A percentile compares a stretch with the other conserved stretches of the same genome.
These are phyloP conservation scores for Potamarius usumacintae DNA, from an alignment of 2,113 vertebrate genomes.

Conservation along the genomic window DNA sequence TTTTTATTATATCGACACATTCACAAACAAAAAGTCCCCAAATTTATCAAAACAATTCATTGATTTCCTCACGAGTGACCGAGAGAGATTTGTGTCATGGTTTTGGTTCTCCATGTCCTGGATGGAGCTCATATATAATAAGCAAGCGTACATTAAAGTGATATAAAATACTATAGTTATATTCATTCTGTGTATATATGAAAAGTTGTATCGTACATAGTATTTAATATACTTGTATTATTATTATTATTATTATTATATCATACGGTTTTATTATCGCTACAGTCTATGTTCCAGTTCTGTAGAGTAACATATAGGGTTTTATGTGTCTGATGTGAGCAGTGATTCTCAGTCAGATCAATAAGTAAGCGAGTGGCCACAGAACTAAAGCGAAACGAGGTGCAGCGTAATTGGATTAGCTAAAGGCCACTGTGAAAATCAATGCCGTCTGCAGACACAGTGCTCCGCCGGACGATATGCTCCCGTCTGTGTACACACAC, in stretches of 20 bases:
- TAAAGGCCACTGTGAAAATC: slow-evolving; percentile 71
- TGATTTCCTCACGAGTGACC: no score
- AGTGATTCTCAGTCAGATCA: slow-evolving; percentile 67
- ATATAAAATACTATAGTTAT: no score
- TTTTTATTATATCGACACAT: no score
- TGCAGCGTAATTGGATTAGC: slow-evolving; percentile 73
- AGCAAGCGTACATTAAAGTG: no score
- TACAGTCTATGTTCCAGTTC: background rate
- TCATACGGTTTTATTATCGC: background rate
- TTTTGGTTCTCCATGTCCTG: no score
- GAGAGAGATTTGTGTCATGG: no score
- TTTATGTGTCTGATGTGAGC: slow-evolving; percentile 30
- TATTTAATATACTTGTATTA: background rate
- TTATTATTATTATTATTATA: background rate
- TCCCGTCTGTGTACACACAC: background rate
- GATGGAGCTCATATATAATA: no score
- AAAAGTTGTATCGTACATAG: background rate
- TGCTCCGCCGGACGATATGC: slow-evolving; percentile 24
- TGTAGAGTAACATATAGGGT: background rate
- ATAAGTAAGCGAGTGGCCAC: slow-evolving; percentile 67
- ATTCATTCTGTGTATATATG: no score
- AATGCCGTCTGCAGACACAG: slow-evolving; percentile 66
- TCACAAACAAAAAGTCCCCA: no score
- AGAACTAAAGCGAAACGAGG: slow-evolving; percentile 71
- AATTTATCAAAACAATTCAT: no score